These are phyloP conservation scores for Squalus acanthias DNA, from an alignment of 2,797 vertebrate species.

Conservation along the genomic window DNA sequence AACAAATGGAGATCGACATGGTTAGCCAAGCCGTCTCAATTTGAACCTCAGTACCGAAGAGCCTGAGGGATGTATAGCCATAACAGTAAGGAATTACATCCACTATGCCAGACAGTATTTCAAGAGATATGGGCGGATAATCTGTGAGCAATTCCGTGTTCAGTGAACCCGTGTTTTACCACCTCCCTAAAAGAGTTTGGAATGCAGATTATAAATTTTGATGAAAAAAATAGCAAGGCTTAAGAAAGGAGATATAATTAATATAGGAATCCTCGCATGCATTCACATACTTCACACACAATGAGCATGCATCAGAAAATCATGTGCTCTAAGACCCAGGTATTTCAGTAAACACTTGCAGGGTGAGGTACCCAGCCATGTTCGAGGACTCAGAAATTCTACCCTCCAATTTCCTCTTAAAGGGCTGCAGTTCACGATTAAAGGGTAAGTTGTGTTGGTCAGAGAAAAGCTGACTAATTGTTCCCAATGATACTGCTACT, in stretches of 20 bases:
- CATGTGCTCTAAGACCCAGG: neutral
- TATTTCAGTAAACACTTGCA: neutral
- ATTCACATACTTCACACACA: neutral
- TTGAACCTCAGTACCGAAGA: neutral
- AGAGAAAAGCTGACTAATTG: neutral
- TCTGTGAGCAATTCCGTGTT: neutral
- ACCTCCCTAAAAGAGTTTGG: neutral
- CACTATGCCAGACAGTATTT: neutral
- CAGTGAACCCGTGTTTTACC: neutral
- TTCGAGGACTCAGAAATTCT: neutral
- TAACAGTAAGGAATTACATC: neutral
- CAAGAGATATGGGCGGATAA: neutral
- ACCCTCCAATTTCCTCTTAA: neutral
- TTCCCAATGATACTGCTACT: neutral
- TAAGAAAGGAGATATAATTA: neutral
- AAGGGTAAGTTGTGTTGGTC: neutral
- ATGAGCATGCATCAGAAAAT: neutral
- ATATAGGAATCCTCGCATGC: neutral
- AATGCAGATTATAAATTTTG: neutral
- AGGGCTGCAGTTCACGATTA: neutral
- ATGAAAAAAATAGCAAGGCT: neutral
- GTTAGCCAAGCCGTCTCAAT: neutral
- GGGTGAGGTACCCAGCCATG: neutral
- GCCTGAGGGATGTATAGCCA: neutral
- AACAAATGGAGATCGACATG: neutral